Evolutionary conservation across 2,113 vertebrate species (phyloP), one percentile per base, ranked within the genome.

Genomic region (Megaceryle maxima): DNA sequence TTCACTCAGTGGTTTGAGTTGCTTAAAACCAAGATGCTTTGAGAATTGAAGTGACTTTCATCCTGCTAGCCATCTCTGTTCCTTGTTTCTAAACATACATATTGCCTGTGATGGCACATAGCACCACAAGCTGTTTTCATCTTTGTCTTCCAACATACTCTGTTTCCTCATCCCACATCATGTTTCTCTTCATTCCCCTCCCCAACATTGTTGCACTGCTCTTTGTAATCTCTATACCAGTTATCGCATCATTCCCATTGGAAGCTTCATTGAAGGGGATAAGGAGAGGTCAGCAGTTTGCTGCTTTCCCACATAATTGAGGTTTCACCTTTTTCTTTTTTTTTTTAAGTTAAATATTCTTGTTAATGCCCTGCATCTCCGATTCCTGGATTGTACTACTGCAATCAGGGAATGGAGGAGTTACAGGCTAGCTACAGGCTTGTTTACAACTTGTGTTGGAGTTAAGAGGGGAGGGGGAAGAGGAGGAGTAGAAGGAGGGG

Each of bases 371-470:
- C 19, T 21, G 26, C 25, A 39, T 26, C 12, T 77, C 39, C 21
- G 13, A 21, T 79, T 76, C 41, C n/a, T 73, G 21, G 50, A 48
- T 59, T 77, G 29, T 39, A 41, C 62, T 84, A 63, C 68, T 51
- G 55, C 60, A 97, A 51, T 76, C 81, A 46, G 83, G 80, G 78
- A 83, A 88, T 63, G 51, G 73, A 95, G 74, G 87, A 94, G 62
- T 91, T 96, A 95, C 83, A 77, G 37, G 37, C 81, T 64, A 96
- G 88, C 95, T 94, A 80, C 96, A 92, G 92, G 97, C 94, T 97
- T 97, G 97, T 97, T 97, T 97, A 97, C 97, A 97, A 97, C 96
- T 97, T 95, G 72, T 46, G 56, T 82, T 95, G 87, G 90, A 96
- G 92, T 94, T 94, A 90, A 91, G 87, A 91, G 80, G 79, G 96